Base-by-base conservation (phyloP, 2,797 vertebrate genomes). In the Catamblyrhynchus diadema region DNA sequence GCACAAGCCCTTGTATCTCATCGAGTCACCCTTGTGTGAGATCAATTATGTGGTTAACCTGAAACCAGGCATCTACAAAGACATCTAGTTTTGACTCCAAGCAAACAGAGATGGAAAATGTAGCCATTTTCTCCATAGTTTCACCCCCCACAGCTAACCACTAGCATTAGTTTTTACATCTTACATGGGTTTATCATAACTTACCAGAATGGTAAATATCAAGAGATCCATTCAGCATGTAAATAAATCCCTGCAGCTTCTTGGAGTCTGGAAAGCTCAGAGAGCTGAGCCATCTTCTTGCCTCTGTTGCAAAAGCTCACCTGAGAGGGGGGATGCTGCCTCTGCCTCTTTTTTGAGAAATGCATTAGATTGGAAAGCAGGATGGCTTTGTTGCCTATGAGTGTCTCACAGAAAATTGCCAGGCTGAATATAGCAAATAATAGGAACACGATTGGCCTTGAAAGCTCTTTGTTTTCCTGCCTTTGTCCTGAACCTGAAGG, bases 391-490 rank as follows among this genome's bases (percentile, higher is more conserved):
- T 70, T 59, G 51, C 11, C 1, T 35, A 59, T 39, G 82, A 91
- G 24, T 9, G 19, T 69, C 47, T 84, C 64, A 53, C 28, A 66
- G 56, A 94, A 78, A 87, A 92, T 15, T 88, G 81, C 67, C 47
- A 20, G 9, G 81, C 71, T 93, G 69, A 95, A 74, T 35, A 53
- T 14, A 47, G 39, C 86, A 80, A 84, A 86, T 57, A 80, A 91
- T 91, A 95, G 67, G 71, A 92, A 66, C 7, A 32, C 12, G 25
- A 84, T 60, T 89, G 81, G 42, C 65, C 11, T 64, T 92, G 83
- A 95, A 86, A 95, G 81, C 79, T 85, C 78, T 82, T 80, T 64
- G 61, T 89, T 79, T 86, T 53, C 42, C 45, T 95, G 22, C 60
- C 81, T 94, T 95, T 96, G 81, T 92, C 89, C 81, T 41, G 33